Base-by-base conservation (phyloP, 2,113 vertebrate genomes). In the Turdus rufiventris region DNA sequence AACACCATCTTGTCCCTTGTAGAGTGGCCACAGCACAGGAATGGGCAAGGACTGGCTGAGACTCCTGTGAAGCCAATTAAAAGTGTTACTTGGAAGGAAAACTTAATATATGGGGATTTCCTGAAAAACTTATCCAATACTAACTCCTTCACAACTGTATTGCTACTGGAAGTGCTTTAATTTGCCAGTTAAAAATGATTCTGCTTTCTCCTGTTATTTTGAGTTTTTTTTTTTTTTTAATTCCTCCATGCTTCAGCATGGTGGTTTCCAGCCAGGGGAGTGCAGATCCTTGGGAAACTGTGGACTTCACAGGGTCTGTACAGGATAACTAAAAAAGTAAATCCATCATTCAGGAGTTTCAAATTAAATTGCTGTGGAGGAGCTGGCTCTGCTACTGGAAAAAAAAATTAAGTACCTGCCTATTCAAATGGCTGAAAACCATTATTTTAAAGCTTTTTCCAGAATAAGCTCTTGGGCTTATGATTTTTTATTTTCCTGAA, bases 371-470 rank as follows among this genome's bases (percentile, higher is more conserved):
- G 73, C 42, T 91, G 63, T 3, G 2, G 50, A 80, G 76, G 73
- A 96, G 45, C 45, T 79, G 80, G 58, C 60, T 76, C 31, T 36
- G 68, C 13, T 31, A 42, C 33, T 67, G 65, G 65, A 57, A 91
- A 93, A 84, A n/a, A 67, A 84, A 74, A 62, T 18, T 54, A 38
- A 92, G 53, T 67, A 91, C 53, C 56, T 93, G 48, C 18, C 48
- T 81, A 62, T 84, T 89, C 65, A 87, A 78, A 78, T 0, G 1
- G 33, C 31, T 91, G 68, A 91, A 94, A 95, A 65, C 8, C 65
- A 71, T 73, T 89, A 74, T 50, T 74, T 56, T 63, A 85, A 91
- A 92, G 20, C 31, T 43, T 48, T 91, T 95, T 90, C 58, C 53
- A 90, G 43, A 80, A 85, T 66, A 88, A 90, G 23, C 60, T 90